Percentiles rank a stretch among this genome's conserved stretches.
phyloP scores from a whole-genome alignment of 1,140 invertebrate species.

The Solenopsis fugax region DNA sequence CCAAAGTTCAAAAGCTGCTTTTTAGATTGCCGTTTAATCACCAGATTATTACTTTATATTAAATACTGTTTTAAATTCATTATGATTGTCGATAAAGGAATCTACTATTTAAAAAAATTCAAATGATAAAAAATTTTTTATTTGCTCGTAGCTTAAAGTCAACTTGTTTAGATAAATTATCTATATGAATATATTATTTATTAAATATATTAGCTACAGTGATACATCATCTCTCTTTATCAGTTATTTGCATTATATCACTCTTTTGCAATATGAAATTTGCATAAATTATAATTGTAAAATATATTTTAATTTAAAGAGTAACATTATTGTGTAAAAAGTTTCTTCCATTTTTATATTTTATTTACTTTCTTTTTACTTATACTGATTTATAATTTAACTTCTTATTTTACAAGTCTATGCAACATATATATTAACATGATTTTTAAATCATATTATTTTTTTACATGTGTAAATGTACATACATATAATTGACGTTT shows the following conservation, averaged over 20 bases:
- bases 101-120: neutral
- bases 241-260: no score
- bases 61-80: neutral
- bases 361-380: neutral
- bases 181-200: neutral
- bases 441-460: no score
- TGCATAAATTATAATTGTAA: neutral
- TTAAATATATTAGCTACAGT: neutral
- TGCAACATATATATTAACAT: neutral
- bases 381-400: neutral
- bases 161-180: neutral
- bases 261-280: neutral
- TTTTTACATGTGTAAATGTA: no score
- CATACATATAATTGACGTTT: no score
- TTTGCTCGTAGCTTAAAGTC: neutral
- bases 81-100: neutral
- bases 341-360: neutral
- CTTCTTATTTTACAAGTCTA: neutral
- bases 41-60: neutral
- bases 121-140: neutral
- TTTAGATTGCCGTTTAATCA: neutral
- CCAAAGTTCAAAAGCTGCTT: neutral
- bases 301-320: no score
- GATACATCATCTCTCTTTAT: neutral
- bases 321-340: neutral